Percentiles rank a stretch among this genome's conserved stretches.
phyloP scores from a whole-genome alignment of 2,888 invertebrate species.

The Leucania comma region DNA sequence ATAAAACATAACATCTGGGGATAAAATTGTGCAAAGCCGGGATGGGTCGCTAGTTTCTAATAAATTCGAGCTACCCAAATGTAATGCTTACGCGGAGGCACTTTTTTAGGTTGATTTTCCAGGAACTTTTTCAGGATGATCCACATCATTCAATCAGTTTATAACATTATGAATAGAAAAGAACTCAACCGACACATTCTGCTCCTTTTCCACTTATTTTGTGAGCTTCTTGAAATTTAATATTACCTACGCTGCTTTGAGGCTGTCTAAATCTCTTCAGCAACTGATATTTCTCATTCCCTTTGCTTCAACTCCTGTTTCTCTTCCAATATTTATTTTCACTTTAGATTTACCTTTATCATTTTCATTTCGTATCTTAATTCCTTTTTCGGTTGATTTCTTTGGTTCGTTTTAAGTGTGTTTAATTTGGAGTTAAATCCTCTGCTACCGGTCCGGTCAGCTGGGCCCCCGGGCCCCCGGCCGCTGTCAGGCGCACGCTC shows the following conservation, averaged over 20 bases:
- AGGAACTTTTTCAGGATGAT: no score
- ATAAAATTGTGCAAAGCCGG: no score
- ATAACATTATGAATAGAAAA: background rate
- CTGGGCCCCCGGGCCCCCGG: slow-evolving; percentile 42
- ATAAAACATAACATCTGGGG: no score
- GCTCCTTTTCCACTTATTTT: background rate
- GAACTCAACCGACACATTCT: background rate
- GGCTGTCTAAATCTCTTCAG: background rate
- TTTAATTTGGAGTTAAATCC: slow-evolving; percentile 29
- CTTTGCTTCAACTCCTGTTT: background rate
- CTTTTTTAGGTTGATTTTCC: background rate
- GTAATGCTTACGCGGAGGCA: no score
- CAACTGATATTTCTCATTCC: background rate
- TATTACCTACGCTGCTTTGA: background rate
- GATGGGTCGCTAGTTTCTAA: background rate
- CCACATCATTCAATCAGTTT: background rate
- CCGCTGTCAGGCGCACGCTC: slow-evolving; percentile 64
- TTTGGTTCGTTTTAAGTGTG: slow-evolving; percentile 12
- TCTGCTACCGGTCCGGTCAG: slow-evolving; percentile 34
- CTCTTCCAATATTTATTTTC: slow-evolving; percentile 9
- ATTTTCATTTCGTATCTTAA: background rate
- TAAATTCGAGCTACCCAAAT: background rate
- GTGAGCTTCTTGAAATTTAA: background rate
- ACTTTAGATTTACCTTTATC: background rate
- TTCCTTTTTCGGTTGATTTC: slow-evolving; percentile 22